phyloP scores from a whole-genome alignment of 1,140 invertebrate species.

The Drosophila repletoides region DNA sequence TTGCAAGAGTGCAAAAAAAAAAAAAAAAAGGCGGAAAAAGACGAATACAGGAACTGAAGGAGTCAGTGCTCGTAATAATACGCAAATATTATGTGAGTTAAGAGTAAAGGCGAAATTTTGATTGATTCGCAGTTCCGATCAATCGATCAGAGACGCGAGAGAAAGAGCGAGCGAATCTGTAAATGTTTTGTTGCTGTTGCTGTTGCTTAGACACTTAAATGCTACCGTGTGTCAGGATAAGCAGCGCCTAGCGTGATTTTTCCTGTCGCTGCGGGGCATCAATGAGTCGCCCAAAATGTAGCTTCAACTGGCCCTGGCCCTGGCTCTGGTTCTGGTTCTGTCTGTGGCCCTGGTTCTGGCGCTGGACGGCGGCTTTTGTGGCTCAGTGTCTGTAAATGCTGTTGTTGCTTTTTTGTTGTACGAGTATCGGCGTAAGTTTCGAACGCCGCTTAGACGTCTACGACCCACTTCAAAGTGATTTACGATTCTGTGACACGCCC shows the following conservation, averaged over 20 bases:
- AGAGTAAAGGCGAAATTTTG: slow-evolving; percentile 42
- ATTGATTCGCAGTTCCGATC: slow-evolving; percentile 51
- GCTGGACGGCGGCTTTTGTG: slow-evolving; percentile 19
- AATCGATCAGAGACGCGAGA: slow-evolving; percentile 34
- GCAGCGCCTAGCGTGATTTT: slow-evolving; percentile 72
- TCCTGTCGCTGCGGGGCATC: slow-evolving; percentile 66
- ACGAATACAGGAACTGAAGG: too few species aligned
- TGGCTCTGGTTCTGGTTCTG: background rate
- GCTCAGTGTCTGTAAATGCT: slow-evolving; percentile 25
- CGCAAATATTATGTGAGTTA: slow-evolving; percentile 1
- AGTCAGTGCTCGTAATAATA: slow-evolving; percentile 5
- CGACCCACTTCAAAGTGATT: slow-evolving; percentile 82
- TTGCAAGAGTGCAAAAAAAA: too few species aligned
- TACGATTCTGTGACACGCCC: slow-evolving; percentile 81
- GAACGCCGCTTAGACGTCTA: slow-evolving; percentile 75
- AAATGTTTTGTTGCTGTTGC: slow-evolving; percentile 24
- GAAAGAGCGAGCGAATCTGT: background rate
- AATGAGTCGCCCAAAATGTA: slow-evolving; percentile 17
- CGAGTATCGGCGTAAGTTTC: slow-evolving; percentile 44
- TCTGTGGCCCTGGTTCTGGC: slow-evolving; percentile 2
- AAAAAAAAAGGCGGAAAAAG: too few species aligned
- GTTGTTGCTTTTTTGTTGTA: slow-evolving; percentile 36
- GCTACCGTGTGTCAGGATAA: slow-evolving; percentile 74
- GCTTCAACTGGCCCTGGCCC: slow-evolving; percentile 25
- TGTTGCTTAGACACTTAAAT: slow-evolving; percentile 55